Percentiles rank a stretch among this genome's conserved stretches.
Conservation (phyloP, 2,113 vertebrate species). For the Megalops atlanticus region DNA sequence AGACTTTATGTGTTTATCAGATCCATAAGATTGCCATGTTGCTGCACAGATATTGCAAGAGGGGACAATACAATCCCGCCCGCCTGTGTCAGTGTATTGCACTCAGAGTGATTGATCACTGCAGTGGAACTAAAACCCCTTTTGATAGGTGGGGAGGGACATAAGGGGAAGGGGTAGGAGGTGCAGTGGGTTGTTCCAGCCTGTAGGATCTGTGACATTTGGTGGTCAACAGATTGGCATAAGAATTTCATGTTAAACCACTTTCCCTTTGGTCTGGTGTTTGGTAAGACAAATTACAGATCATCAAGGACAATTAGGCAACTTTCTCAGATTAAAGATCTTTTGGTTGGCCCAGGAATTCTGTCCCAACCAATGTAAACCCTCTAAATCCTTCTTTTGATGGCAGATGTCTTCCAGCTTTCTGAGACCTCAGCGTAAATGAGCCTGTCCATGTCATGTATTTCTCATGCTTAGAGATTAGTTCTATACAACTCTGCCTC, state of each 20-base stretch:
- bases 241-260: not conserved
- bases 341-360: not conserved
- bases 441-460: no score
- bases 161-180: not conserved
- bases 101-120: conserved; percentile 15
- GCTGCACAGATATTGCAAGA: not conserved
- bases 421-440: no score
- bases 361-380: not conserved
- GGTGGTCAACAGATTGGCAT: not conserved
- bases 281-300: not conserved
- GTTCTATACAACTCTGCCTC: no score
- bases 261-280: not conserved
- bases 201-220: not conserved
- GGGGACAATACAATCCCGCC: not conserved
- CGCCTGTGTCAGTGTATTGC: conserved; percentile 11
- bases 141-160: not conserved
- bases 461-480: no score
- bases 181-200: not conserved
- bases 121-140: not conserved
- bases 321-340: not conserved
- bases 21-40: conserved; percentile 4
- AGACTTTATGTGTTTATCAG: conserved; percentile 12
- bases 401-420: not conserved
- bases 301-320: not conserved
- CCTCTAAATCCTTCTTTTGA: not conserved